Percentiles rank a stretch among this genome's conserved stretches.
Evolutionary conservation across 2,797 vertebrate species (phyloP).

Genomic region (Eidolon dupreanum): DNA sequence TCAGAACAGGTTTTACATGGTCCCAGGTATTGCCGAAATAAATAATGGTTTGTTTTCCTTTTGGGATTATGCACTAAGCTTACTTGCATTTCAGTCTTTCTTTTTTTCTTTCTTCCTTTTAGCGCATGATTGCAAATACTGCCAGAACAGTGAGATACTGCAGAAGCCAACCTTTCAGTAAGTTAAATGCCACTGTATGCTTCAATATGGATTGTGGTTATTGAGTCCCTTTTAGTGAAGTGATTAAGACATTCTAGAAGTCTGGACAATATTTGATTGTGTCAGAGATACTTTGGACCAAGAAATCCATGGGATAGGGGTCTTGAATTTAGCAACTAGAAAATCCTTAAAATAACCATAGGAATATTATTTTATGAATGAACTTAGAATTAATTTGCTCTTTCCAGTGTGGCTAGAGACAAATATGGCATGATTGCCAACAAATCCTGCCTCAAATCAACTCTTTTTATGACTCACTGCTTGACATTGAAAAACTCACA

Average conservation of each 20-base stretch:
- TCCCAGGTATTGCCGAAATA: not conserved
- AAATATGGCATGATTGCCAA: not conserved
- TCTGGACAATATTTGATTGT: not conserved
- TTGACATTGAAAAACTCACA: conserved; percentile 47
- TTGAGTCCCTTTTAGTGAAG: conserved; percentile 62
- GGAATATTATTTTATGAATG: conserved; percentile 45
- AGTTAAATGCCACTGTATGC: conserved; percentile 83
- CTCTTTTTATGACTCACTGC: conserved; percentile 46
- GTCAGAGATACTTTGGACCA: not conserved
- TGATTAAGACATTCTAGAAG: conserved; percentile 13
- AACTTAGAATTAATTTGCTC: conserved; percentile 25
- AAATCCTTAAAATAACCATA: not conserved
- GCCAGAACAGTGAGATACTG: conserved; percentile 95
- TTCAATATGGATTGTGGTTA: not conserved
- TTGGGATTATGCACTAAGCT: conserved; percentile 21
- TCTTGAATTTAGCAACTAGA: not conserved
- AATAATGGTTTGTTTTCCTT: conserved; percentile 41
- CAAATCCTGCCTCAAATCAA: not conserved
- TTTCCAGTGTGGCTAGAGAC: not conserved
- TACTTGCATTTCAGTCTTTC: conserved; percentile 47
- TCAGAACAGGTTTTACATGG: conserved; percentile 1
- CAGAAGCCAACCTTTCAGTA: conserved; percentile 96
- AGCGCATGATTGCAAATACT: conserved; percentile 99
- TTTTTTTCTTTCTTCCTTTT: conserved; percentile 79
- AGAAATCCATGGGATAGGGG: not conserved